A percentile compares a stretch with the other conserved stretches of the same genome.
phyloP scores from a whole-genome alignment of 2,888 invertebrate genomes.

The Tenthredo distinguenda region DNA sequence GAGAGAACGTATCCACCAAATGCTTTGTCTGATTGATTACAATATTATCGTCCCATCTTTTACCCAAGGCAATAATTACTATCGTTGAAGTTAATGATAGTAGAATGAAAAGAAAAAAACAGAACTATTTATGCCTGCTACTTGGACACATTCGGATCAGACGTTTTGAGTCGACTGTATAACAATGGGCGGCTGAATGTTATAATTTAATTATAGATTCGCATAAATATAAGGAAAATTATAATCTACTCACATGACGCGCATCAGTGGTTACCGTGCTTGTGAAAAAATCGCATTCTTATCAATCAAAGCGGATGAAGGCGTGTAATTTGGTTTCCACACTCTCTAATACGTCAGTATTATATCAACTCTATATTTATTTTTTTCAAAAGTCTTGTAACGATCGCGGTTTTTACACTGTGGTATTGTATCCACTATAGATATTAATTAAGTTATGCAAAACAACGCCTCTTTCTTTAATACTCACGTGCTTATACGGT shows the following conservation, averaged over 20 bases:
- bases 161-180: conserved; percentile 1
- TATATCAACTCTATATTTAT: background rate
- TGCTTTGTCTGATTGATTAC: background rate
- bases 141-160: background rate
- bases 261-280: background rate
- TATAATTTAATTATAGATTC: background rate
- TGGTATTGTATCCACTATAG: background rate
- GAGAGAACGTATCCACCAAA: background rate
- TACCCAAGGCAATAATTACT: background rate
- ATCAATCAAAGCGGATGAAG: conserved; percentile 24
- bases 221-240: background rate
- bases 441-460: background rate
- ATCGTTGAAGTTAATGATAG: background rate
- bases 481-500: background rate
- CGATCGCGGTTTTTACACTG: background rate
- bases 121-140: background rate
- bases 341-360: background rate
- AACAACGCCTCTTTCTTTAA: background rate
- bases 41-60: background rate
- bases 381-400: background rate
- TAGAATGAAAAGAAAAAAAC: background rate
- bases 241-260: conserved; percentile 27
- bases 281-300: conserved; percentile 2
- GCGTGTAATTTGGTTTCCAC: conserved; percentile 10
- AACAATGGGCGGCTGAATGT: background rate